These are phyloP conservation scores for Ceryle rudis DNA, from an alignment of 2,797 vertebrate genomes.

Conservation along the genomic window DNA sequence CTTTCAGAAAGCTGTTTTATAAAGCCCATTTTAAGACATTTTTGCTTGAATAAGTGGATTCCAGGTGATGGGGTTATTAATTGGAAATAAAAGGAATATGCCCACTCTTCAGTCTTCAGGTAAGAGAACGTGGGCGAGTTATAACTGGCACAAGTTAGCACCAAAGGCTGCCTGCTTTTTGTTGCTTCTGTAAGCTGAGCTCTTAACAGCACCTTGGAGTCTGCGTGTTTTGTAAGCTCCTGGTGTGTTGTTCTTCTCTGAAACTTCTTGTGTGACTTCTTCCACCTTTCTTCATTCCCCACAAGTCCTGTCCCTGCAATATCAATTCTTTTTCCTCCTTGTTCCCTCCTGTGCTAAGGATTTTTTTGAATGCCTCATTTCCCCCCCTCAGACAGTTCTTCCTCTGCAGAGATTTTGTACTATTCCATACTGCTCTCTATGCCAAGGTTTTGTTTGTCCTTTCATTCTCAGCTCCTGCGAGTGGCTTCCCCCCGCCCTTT, in stretches of 20 bases:
- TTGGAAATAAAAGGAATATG: not conserved
- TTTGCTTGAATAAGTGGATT: not conserved
- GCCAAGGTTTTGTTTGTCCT: constrained; percentile 1
- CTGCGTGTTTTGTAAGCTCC: not conserved
- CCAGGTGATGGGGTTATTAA: not conserved
- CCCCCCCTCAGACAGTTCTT: not conserved
- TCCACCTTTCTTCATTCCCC: not conserved
- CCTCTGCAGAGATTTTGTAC: not conserved
- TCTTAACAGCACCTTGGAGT: not conserved
- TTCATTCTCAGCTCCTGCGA: not conserved
- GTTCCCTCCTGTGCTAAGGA: not conserved
- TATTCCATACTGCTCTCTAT: not conserved
- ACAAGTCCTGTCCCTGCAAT: not conserved
- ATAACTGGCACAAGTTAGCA: not conserved
- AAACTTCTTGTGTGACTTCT: not conserved
- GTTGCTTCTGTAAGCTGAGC: not conserved
- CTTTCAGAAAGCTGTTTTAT: not conserved
- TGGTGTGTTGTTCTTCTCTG: not conserved
- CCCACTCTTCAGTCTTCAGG: not conserved
- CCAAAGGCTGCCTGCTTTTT: not conserved
- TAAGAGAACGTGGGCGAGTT: not conserved
- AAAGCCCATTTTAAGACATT: not conserved
- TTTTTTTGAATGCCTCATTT: not conserved
- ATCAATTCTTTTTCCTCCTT: not conserved
- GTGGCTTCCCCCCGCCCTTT: not conserved